Base-by-base conservation (phyloP, 2,888 invertebrate genomes). In the Nyleta sp. region DNA sequence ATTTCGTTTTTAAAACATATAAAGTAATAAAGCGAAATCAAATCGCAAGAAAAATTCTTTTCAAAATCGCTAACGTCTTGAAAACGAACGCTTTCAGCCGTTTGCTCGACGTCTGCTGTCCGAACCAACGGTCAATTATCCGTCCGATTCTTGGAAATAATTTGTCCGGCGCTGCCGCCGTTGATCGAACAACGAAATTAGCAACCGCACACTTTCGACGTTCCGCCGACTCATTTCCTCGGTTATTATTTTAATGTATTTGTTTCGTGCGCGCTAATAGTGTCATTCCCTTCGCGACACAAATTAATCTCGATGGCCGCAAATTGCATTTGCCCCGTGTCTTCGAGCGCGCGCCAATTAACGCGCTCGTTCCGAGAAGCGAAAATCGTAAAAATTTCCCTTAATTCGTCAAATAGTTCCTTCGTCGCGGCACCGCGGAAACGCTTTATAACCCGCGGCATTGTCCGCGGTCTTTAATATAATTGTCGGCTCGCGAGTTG, bases 311-410 rank as follows among this genome's bases (percentile, higher is more conserved):
- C 33, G 15, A 40, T 35, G 40, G 17, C 24, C 28, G 24, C 55
- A 55, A 71, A 53, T 64, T 53, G 22, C 38, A 35, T 35, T 28
- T n/a, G n/a, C n/a, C n/a, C n/a, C n/a, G n/a, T 18, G 13, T 13
- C 31, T 64, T 64, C 17, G 42, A 18, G 35, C 42, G 18, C 20
- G 18, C 35, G 31, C 33, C 46, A 71, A 62, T 53, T 60, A 53
- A 44, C n/a, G 15, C 38, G 33, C 13, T 33, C 6, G 35, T 71
- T 53, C 62, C 28, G 33, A 60, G 70, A 70, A 60, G 50, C 44
- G 52, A 60, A 70, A 70, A 50, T 53, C 42, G 38, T 71, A 62
- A 71, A 70, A 44, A 33, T 62, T 62, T 53, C 60, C 53, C 33
- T 53, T 46, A 7, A 53, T 62, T 60, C 33, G 57, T 52, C 33